Conservation (phyloP, 2,797 vertebrate species). For the Limosa lapponica region DNA sequence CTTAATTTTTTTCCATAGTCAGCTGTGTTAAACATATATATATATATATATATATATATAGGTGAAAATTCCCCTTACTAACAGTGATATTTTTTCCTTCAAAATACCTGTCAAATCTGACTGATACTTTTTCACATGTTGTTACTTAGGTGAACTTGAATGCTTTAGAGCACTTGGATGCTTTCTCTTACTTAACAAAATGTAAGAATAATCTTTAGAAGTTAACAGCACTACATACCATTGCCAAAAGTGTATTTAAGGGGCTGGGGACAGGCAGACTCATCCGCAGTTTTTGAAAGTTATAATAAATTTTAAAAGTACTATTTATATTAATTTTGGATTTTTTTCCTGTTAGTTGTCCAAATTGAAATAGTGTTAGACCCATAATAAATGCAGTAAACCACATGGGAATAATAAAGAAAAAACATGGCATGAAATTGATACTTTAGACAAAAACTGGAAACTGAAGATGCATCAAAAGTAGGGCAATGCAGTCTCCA, state of each 20-base stretch:
- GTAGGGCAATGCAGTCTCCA: background rate
- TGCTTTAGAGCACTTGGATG: background rate
- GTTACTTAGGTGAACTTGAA: background rate
- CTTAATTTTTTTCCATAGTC: background rate
- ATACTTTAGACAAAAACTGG: background rate
- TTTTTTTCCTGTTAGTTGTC: background rate
- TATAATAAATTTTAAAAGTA: background rate
- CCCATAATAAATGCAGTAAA: background rate
- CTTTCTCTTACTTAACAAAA: background rate
- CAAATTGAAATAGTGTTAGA: background rate
- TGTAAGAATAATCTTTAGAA: background rate
- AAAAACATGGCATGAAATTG: background rate
- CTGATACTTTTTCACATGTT: background rate
- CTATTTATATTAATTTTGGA: background rate
- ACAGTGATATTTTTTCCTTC: background rate
- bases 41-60: background rate
- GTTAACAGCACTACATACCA: background rate
- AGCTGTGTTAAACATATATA: background rate
- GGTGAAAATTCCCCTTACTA: background rate
- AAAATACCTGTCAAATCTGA: background rate
- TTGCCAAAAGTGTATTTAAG: background rate
- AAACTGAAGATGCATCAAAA: background rate
- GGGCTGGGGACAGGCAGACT: background rate
- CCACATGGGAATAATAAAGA: background rate
- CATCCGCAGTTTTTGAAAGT: background rate